phyloP scores from a whole-genome alignment of 2,113 vertebrate species.

The Caracal caracal region DNA sequence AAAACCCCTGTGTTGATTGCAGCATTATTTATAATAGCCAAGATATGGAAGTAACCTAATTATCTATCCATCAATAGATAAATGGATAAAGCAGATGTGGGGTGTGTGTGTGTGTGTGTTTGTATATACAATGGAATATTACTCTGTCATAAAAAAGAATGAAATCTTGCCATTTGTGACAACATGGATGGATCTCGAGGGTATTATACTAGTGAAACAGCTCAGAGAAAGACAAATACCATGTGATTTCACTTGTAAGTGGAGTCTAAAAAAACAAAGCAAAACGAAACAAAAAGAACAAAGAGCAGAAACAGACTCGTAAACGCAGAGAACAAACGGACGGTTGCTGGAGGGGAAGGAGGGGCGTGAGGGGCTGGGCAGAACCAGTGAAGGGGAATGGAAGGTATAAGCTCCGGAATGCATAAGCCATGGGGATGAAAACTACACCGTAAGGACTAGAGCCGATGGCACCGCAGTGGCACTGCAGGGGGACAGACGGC shows the following conservation, averaged over 20 bases:
- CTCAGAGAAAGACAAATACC: not conserved
- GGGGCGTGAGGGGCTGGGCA: not conserved
- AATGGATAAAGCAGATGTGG: not conserved
- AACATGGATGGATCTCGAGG: not conserved
- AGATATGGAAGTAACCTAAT: not conserved
- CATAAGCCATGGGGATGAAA: not conserved
- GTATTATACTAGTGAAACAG: not conserved
- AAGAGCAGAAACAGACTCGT: not conserved
- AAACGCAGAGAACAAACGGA: not conserved
- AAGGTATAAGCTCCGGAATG: not conserved
- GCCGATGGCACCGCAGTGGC: not conserved
- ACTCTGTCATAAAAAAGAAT: not conserved
- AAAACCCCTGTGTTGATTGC: not conserved
- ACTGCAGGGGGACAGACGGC: not conserved
- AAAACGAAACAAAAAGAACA: not conserved
- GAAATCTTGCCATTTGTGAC: not conserved
- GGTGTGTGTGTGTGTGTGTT: not conserved
- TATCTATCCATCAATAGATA: not conserved
- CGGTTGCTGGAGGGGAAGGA: not conserved
- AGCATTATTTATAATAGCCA: not conserved
- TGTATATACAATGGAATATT: not conserved
- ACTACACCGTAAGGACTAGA: not conserved
- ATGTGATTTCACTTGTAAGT: not conserved
- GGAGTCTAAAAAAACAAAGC: not conserved
- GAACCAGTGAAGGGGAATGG: not conserved